A percentile compares a stretch with the other conserved stretches of the same genome.
phyloP scores from a whole-genome alignment of 2,888 invertebrate species.

The Cerceris ruficornis region DNA sequence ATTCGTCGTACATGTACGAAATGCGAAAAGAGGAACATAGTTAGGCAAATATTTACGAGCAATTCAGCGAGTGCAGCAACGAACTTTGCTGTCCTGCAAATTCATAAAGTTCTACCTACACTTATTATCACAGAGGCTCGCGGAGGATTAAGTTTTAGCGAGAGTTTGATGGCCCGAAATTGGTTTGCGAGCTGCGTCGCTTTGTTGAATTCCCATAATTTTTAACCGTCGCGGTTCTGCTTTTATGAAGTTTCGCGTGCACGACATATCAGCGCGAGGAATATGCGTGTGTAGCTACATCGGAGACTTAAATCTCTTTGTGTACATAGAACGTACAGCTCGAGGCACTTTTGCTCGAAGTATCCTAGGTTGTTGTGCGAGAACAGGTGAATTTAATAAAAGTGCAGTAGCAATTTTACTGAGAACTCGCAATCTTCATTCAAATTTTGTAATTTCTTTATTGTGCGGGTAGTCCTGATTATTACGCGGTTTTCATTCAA shows the following conservation, averaged over 20 bases:
- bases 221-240: conserved; percentile 6
- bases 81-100: background rate
- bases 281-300: conserved; percentile 16
- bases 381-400: too few relatives aligned
- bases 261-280: conserved; percentile 27
- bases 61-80: too few relatives aligned
- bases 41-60: too few relatives aligned
- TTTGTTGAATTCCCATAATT: conserved; percentile 35
- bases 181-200: conserved; percentile 9
- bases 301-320: too few relatives aligned
- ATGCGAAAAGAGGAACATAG: background rate
- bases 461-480: too few relatives aligned
- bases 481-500: too few relatives aligned
- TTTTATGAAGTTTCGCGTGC: conserved; percentile 30
- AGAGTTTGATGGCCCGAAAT: conserved; percentile 29
- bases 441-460: too few relatives aligned
- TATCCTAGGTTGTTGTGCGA: too few relatives aligned
- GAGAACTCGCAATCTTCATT: too few relatives aligned
- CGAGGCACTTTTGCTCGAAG: too few relatives aligned
- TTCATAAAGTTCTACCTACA: background rate
- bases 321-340: too few relatives aligned
- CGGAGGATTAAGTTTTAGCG: conserved; percentile 13
- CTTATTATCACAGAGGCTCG: conserved; percentile 3
- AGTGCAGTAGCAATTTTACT: too few relatives aligned
- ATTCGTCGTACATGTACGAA: background rate